Conservation (phyloP, 2,113 vertebrate genomes). For the Phasianus colchicus region DNA sequence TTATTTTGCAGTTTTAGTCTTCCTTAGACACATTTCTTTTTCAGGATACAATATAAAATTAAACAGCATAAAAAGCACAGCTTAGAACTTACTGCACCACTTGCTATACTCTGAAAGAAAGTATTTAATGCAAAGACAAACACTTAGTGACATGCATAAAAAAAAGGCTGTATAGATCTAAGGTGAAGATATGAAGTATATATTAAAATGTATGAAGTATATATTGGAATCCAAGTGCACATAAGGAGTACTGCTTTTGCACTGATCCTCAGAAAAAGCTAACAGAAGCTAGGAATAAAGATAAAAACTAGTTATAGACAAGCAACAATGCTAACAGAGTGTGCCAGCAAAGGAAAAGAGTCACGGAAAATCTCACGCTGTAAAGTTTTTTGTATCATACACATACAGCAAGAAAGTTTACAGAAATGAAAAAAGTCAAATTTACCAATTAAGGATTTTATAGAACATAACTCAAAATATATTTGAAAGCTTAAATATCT, state of each 20-base stretch:
- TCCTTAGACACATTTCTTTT: not conserved
- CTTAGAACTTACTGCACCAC: not conserved
- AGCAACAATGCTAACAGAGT: slow-evolving; percentile 8
- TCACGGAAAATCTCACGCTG: slow-evolving; percentile 50
- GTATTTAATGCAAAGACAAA: not conserved
- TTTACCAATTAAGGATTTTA: not conserved
- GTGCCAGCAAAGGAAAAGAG: slow-evolving; percentile 8
- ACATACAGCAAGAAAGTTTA: not conserved
- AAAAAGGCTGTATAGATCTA: not conserved
- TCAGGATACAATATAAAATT: not conserved
- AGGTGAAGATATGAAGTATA: not conserved
- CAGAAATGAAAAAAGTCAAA: slow-evolving; percentile 45
- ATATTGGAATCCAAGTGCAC: not conserved
- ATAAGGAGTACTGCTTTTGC: not conserved
- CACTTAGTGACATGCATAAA: not conserved
- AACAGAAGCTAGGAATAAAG: slow-evolving; percentile 39
- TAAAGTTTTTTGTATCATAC: slow-evolving; percentile 44
- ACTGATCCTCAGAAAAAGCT: slow-evolving; percentile 1
- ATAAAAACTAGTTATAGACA: not conserved
- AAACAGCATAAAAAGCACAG: not conserved
- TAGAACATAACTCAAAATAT: slow-evolving; percentile 19
- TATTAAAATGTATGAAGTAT: not conserved
- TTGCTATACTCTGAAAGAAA: not conserved
- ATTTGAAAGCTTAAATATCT: slow-evolving; percentile 47
- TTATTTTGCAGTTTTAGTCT: not conserved